Base-by-base conservation (phyloP, 1,140 invertebrate species). In the Hyphantria cunea region DNA sequence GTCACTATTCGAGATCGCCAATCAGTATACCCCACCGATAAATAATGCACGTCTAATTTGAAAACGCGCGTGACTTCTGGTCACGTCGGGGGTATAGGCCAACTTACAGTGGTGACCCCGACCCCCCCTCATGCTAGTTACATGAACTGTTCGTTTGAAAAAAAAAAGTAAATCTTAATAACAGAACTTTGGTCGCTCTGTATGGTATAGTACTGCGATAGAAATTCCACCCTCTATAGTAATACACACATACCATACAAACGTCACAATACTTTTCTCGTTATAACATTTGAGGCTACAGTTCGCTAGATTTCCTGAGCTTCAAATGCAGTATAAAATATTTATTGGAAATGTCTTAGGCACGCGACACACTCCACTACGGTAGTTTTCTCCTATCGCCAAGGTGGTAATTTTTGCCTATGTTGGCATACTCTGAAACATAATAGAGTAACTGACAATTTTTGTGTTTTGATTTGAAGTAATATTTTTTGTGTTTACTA, bases 281-380 rank as follows among this genome's bases (percentile, higher is more conserved):
- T 37, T 10, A 7, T 11, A 37, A 8, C 8, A 37, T 25, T 25
- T 25, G 17, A 37, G 34, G 34, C 11, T 7, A 37, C 41, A 12
- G 12, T 44, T 44, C 41, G 11, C n/a, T 44, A 44, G 41, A 13
- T 44, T 44, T 44, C 41, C 12, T 44, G 11, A 44, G 41, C 41
- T 49, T 34, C 44, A 58, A 58, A 58, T 51, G 34, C 37, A 50
- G 56, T 50, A 15, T 51, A 60, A 60, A 60, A 51, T 60, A 60
- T 60, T 51, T 60, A 60, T 60, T 60, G 56, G 48, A 60, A 60
- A 60, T 51, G 56, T 60, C 56, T 60, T 51, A 51, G 47, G 56
- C 56, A 60, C 56, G 37, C 47, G 17, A 60, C 56, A 42, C 15
- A 14, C 7, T 15, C 33, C 14, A 25, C 15, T 32, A 17, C 34